Evolutionary conservation across 2,113 vertebrate species (phyloP), one percentile per base, ranked within the genome.

Genomic region (Rissa tridactyla): DNA sequence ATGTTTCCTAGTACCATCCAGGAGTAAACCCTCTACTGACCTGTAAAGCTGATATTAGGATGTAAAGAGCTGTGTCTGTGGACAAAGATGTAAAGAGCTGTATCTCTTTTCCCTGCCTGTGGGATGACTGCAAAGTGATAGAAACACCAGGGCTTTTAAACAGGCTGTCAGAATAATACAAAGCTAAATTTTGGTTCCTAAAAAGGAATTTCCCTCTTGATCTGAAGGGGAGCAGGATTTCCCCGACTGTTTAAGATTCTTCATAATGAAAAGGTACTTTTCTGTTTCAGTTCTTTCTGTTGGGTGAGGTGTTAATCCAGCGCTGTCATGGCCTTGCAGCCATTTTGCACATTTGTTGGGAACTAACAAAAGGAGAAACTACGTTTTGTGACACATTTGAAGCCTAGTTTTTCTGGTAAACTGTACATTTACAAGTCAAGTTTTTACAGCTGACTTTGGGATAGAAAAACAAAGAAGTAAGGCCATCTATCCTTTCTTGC

Each of bases 201-300:
- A 79, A 64, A 71, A 89, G 94, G 78, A 95, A 95, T 91, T 94
- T 94, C 94, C 92, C 94, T 76, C 81, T n/a, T 57, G 52, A 82
- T 91, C 57, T 91, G 6, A 19, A 79, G 38, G 25, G 73, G 27
- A 95, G 57, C 36, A 82, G 91, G 88, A 87, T 76, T 95, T 96
- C 92, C 92, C 83, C 92, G 91, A 13, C 77, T 57, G 52, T 84
- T 79, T 65, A 84, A 84, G 61, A 88, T 55, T 84, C 57, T 57
- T 94, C 84, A 82, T 65, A 94, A 76, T 26, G 86, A 91, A 72
- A 94, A 94, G 54, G 62, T 80, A 25, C 77, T 92, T 95, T 86
- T 82, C 57, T 92, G 81, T 91, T 97, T 92, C 77, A 34, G 61
- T 93, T 92, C 72, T 79, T 86, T 91, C 61, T 61, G 77, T 3